Evolutionary conservation across 2,797 vertebrate genomes (phyloP), one percentile per base, ranked within the genome.

Genomic region (Notamacropus eugenii): DNA sequence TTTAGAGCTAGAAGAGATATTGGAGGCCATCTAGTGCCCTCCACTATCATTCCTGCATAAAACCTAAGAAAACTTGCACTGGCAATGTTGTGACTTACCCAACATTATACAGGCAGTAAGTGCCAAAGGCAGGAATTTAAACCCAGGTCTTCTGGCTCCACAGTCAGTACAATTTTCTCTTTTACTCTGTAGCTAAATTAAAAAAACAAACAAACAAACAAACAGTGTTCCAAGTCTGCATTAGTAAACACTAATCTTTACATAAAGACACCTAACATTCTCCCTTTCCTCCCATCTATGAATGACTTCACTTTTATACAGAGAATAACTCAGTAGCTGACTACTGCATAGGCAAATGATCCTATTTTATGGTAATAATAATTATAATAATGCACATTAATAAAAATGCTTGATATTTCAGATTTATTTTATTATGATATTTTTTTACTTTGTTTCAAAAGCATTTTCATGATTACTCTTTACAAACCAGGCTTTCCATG

Each of bases 321-420:
- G 57, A 93, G 27, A 94, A 94, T 54, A 12, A n/a, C 29, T 55
- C 31, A 90, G 0, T 59, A 92, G 16, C 24, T 94, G 19, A 56
- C 27, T 5, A 74, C 0, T 29, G 46, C 34, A 57, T 90, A 50
- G 31, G 9, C 27, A 95, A 90, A 27, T 16, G 90, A 55, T 58
- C 50, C 56, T 57, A 27, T 57, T 24, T 57, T 57, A 57, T 57
- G 55, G 24, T 56, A 56, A 56, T 56, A 56, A 56, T 56, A 57
- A 57, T n/a, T n/a, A n/a, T 27, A 27, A 55, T 56, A 46, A 6
- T 52, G 55, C 82, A 46, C 93, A 95, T 62, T 31, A 93, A 95
- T 94, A 93, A n/a, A 95, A 96, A 90, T 54, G 3, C 40, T 93
- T 82, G 96, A 93, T 94, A 95, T 90, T 92, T 93, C 12, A 91